Conservation (phyloP, 2,113 vertebrate genomes). For the Psilopogon haemacephalus region DNA sequence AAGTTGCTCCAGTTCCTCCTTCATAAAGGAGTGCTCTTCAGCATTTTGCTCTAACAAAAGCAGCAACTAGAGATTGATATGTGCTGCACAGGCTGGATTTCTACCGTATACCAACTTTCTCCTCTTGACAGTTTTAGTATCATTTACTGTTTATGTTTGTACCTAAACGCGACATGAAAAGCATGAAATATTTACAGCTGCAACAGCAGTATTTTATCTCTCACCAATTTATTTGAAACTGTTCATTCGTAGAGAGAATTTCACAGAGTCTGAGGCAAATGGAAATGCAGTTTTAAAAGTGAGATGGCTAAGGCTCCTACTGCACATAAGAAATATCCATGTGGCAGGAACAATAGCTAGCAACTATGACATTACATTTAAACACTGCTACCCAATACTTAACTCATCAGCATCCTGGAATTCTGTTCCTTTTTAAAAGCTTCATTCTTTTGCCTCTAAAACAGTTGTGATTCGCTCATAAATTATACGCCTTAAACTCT, state of each 20-base stretch:
- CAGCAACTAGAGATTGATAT: neutral
- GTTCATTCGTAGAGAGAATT: neutral
- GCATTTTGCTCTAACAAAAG: neutral
- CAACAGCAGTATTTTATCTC: neutral
- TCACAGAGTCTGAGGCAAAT: neutral
- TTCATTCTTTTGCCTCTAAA: neutral
- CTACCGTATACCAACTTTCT: neutral
- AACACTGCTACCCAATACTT: neutral
- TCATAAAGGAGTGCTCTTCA: neutral
- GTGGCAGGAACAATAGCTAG: neutral
- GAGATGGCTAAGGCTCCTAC: neutral
- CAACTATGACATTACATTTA: neutral
- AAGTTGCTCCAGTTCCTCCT: neutral
- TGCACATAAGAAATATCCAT: neutral
- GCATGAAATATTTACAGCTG: neutral
- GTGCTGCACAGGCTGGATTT: neutral
- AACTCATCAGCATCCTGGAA: constrained; percentile 1
- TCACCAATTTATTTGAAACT: neutral
- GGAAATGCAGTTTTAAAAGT: neutral
- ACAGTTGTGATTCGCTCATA: constrained; percentile 28
- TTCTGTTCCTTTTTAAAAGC: constrained; percentile 29
- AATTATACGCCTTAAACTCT: neutral
- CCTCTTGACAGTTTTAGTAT: neutral
- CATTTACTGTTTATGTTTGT: neutral
- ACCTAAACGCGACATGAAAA: neutral